A percentile compares a stretch with the other conserved stretches of the same genome.
Conservation (phyloP, 2,113 vertebrate species). For the Damaliscus lunatus region DNA sequence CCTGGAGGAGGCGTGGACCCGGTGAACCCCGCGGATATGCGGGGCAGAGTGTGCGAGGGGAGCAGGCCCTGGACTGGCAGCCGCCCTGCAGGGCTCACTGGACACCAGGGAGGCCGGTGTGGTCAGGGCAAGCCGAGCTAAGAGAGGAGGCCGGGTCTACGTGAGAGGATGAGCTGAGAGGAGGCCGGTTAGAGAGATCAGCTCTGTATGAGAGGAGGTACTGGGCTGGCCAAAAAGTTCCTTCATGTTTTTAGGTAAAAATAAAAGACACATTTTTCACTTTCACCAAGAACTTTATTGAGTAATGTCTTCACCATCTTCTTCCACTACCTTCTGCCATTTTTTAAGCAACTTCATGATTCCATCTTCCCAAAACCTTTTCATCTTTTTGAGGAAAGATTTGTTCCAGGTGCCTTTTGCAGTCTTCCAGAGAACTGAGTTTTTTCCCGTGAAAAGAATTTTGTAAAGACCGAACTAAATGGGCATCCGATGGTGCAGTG, state of each 20-base stretch:
- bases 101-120: no score
- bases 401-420: background rate
- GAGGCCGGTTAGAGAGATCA: rapidly evolving
- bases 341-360: background rate
- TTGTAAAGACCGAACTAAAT: rapidly evolving
- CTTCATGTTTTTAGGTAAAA: background rate
- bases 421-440: background rate
- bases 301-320: background rate
- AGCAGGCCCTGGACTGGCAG: background rate
- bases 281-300: background rate
- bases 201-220: background rate
- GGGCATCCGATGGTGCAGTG: rapidly evolving
- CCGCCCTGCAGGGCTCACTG: background rate
- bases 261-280: background rate
- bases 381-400: background rate
- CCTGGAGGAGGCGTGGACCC: background rate
- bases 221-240: background rate
- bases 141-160: background rate
- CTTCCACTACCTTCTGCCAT: background rate
- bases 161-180: background rate
- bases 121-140: background rate
- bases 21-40: no score
- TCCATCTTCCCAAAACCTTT: background rate
- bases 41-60: background rate
- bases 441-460: background rate